A percentile compares a stretch with the other conserved stretches of the same genome.
Conservation (phyloP, 2,888 invertebrate species). For the Ypsolopha sequella region DNA sequence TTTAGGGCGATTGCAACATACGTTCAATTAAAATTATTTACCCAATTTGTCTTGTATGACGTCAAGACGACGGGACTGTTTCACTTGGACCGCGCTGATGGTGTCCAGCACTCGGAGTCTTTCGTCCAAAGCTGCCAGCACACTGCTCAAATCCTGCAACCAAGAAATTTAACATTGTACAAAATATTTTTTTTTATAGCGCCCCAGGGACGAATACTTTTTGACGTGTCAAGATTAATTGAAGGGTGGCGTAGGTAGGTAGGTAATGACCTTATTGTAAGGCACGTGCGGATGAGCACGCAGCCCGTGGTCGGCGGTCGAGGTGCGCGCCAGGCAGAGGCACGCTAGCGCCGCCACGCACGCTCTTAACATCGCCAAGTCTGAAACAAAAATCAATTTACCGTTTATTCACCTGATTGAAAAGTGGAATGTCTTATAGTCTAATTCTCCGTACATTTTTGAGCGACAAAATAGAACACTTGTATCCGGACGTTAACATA, state of each 20-base stretch:
- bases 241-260: slow-evolving; percentile 5
- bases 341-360: slow-evolving; percentile 59
- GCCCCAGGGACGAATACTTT: too few relatives aligned
- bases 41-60: slow-evolving; percentile 61
- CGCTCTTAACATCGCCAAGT: slow-evolving; percentile 62
- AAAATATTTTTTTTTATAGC: background rate
- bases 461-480: too few relatives aligned
- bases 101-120: slow-evolving; percentile 49
- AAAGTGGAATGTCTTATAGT: too few relatives aligned
- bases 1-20: too few relatives aligned
- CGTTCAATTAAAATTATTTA: slow-evolving; percentile 15
- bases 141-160: slow-evolving; percentile 46
- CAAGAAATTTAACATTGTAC: background rate
- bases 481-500: too few relatives aligned
- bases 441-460: too few relatives aligned
- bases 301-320: slow-evolving; percentile 41
- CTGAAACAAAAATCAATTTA: slow-evolving; percentile 18
- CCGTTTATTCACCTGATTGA: too few relatives aligned
- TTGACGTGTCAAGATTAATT: slow-evolving; percentile 6
- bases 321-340: slow-evolving; percentile 62
- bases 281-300: slow-evolving; percentile 35
- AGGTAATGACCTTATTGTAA: slow-evolving; percentile 35
- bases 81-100: slow-evolving; percentile 46
- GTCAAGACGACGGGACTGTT: slow-evolving; percentile 57
- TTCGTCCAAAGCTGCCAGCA: slow-evolving; percentile 54